Evolutionary conservation across 92 coral and sea anemone genomes (phyloP), one percentile per base, ranked within the genome.

Genomic region (Chrysogorgia sp.): DNA sequence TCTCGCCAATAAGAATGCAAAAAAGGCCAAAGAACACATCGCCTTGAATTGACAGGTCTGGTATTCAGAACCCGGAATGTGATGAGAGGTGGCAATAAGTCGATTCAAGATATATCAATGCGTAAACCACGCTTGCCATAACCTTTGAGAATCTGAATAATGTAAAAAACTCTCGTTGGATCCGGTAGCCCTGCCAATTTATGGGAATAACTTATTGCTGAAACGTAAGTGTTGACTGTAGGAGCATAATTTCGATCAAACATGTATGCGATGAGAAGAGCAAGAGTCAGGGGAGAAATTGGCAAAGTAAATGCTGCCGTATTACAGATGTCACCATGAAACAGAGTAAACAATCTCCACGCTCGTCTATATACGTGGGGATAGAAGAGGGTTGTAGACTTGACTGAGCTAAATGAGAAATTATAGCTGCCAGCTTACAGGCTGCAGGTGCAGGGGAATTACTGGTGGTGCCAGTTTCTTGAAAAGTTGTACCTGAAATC

Each of bases 151-250:
- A n/a, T n/a, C n/a, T n/a, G n/a, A n/a, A n/a, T n/a, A n/a, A n/a
- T n/a, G n/a, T 17, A 76, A 75, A 75, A 81, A 23, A 35, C 76
- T 49, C 67, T 86, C 15, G 83, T 40, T 21, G 90, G 83, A 26
- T 82, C 81, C 30, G 79, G 37, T 35, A 81, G 20, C 20, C 82
- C 82, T 22, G 41, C 33, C 15, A 83, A 69, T 43, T 75, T 67
- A 52, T 86, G 90, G 6, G 41, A 55, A 34, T 86, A 86, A 19
- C 90, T 76, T 1, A 82, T 47, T 17, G 86, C 83, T 7, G 84
- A 77, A 2, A 77, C 24, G 41, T 78, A 84, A 2, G 85, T 66
- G 33, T 69, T 61, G 0, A 81, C 90, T 10, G 87, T 87, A 26
- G 87, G 82, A 7, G 87, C 84, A 53, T 86, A 82, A 30, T 37